Evolutionary conservation across 1,140 invertebrate genomes (phyloP), one percentile per base, ranked within the genome.

Genomic region (Phymorhynchus buccinoides): DNA sequence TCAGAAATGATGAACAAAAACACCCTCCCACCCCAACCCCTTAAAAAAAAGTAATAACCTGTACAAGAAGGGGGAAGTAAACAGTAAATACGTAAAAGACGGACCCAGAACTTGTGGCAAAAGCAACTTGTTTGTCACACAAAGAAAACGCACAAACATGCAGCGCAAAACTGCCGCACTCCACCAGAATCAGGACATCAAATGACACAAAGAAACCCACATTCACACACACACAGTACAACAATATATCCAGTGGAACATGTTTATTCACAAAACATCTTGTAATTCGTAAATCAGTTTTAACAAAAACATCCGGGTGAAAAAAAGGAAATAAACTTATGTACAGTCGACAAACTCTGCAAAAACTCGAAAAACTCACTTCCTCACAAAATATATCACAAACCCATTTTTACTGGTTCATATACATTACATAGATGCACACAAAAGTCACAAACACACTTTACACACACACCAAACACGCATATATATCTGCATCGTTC

Each of bases 201-300:
- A 66, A 71, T 35, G n/a, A n/a, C n/a, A n/a, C n/a, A n/a, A n/a
- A n/a, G n/a, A n/a, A n/a, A n/a, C n/a, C n/a, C 68, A 71, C 68
- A 75, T 75, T 37, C 3, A 27, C 4, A 75, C 27, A 66, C 22
- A 66, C 39, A 75, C 73, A 75, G 7, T 37, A 75, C 35, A 37
- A 75, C 73, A 75, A 30, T 41, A 16, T 75, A 37, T 75, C 14
- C 39, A 71, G 41, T 27, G 37, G 73, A 75, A 75, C 73, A 41
- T 39, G 37, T 75, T 75, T 75, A 75, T 75, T 75, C 73, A 41
- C 73, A 75, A 75, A 27, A 75, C 73, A 41, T 7, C 7, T 75
- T 75, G 14, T 1, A 41, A 27, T 75, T 37, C 35, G 14, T 1
- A 41, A 27, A 41, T 37, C 35, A 41, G 9, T 75, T 75, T 75